A percentile compares a stretch with the other conserved stretches of the same genome.
Evolutionary conservation across 2,888 invertebrate genomes (phyloP).

Genomic region (Cremastobaeus sp.): DNA sequence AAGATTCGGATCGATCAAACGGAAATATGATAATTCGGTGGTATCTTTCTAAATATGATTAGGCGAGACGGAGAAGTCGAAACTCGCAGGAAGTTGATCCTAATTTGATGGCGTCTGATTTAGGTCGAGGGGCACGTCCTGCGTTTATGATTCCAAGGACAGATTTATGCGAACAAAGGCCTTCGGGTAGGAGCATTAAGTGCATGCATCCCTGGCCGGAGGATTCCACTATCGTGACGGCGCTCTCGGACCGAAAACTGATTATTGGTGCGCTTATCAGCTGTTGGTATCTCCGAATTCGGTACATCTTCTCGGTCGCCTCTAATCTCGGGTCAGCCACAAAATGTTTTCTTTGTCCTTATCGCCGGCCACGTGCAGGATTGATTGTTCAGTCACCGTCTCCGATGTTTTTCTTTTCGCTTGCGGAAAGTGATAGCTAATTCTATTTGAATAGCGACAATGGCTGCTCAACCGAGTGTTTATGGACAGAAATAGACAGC

Average conservation of each 20-base stretch:
- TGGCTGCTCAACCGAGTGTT: conserved; percentile 35
- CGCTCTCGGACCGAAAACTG: conserved; percentile 33
- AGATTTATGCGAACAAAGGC: background rate
- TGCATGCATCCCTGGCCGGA: no score
- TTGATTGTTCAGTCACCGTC: conserved; percentile 36
- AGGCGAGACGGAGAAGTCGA: background rate
- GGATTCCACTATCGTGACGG: conserved; percentile 22
- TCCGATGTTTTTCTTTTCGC: conserved; percentile 38
- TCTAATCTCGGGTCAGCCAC: conserved; percentile 24
- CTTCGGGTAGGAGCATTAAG: no score
- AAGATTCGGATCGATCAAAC: conserved; percentile 42
- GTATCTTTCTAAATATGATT: conserved; percentile 9
- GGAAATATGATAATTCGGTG: conserved; percentile 36
- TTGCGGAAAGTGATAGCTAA: conserved; percentile 42
- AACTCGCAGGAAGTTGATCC: background rate
- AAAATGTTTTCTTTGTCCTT: conserved; percentile 30
- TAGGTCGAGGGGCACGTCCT: conserved; percentile 11
- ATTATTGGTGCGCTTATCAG: conserved; percentile 25
- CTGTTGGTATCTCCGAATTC: conserved; percentile 24
- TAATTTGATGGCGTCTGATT: conserved; percentile 1
- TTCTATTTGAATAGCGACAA: conserved; percentile 53
- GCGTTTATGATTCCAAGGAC: conserved; percentile 14
- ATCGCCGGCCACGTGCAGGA: conserved; percentile 41
- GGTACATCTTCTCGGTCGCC: conserved; percentile 26
- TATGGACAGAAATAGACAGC: conserved; percentile 43